Evolutionary conservation across 1,140 invertebrate species (phyloP).

Genomic region (Asbolus verrucosus): DNA sequence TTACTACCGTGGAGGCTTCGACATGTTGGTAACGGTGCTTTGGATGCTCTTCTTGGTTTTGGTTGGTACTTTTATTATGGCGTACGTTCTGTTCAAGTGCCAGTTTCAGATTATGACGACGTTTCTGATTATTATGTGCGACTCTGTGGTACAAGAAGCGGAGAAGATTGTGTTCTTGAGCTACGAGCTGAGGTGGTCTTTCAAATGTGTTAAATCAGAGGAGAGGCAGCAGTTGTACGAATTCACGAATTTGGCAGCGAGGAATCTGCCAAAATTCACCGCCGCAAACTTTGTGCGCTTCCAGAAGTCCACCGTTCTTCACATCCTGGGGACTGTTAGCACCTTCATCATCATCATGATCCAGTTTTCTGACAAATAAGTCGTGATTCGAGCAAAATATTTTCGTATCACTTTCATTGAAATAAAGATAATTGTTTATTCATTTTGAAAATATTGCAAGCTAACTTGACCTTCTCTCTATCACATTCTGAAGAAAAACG

Average conservation of each 20-base stretch:
- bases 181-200: background rate
- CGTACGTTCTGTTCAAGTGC: too few species aligned
- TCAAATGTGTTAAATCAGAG: background rate
- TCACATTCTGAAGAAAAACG: too few species aligned
- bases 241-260: background rate
- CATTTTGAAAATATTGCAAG: too few species aligned
- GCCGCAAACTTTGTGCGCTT: background rate
- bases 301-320: background rate
- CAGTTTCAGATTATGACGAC: too few species aligned
- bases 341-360: slow-evolving; percentile 9
- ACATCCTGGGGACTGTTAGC: background rate
- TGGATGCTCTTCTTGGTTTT: too few species aligned
- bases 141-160: background rate
- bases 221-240: background rate
- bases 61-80: too few species aligned
- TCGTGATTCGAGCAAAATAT: too few species aligned
- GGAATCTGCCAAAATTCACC: background rate
- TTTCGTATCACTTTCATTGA: too few species aligned
- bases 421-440: too few species aligned
- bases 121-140: too few species aligned
- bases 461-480: too few species aligned
- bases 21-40: too few species aligned
- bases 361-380: background rate
- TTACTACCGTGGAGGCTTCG: background rate
- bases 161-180: background rate